Evolutionary conservation across 2,797 vertebrate species (phyloP).

Genomic region (Neopelma chrysocephalum): DNA sequence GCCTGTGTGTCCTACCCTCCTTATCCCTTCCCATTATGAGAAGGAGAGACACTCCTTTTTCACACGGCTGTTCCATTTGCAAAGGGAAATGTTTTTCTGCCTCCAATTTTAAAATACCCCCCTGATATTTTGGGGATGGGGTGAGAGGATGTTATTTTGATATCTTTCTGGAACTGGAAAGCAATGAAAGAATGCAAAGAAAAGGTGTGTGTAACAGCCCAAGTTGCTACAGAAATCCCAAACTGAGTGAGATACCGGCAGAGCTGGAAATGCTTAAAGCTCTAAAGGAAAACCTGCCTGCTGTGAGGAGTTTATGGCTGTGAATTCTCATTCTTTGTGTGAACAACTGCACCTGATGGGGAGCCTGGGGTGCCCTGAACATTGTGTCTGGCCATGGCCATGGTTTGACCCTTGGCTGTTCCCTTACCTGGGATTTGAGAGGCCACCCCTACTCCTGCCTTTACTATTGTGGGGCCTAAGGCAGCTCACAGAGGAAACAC

Average conservation of each 20-base stretch:
- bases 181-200: not conserved
- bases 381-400: not conserved
- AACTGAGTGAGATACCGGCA: not conserved
- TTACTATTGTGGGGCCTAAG: not conserved
- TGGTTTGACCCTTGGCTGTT: not conserved
- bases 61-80: not conserved
- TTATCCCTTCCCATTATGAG: not conserved
- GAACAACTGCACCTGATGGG: not conserved
- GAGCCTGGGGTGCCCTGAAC: not conserved
- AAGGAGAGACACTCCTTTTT: conserved; percentile 1
- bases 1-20: not conserved
- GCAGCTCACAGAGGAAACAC: not conserved
- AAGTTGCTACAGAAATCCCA: not conserved
- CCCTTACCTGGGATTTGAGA: not conserved
- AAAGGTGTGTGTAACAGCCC: not conserved
- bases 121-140: not conserved
- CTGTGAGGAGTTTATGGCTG: not conserved
- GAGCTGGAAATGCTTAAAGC: not conserved
- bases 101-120: conserved; percentile 13
- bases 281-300: not conserved
- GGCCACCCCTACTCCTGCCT: not conserved
- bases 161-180: not conserved
- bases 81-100: not conserved
- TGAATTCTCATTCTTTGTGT: not conserved
- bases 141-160: not conserved